Conservation (phyloP, 2,113 vertebrate species). For the Mesoclemmys tuberculata region DNA sequence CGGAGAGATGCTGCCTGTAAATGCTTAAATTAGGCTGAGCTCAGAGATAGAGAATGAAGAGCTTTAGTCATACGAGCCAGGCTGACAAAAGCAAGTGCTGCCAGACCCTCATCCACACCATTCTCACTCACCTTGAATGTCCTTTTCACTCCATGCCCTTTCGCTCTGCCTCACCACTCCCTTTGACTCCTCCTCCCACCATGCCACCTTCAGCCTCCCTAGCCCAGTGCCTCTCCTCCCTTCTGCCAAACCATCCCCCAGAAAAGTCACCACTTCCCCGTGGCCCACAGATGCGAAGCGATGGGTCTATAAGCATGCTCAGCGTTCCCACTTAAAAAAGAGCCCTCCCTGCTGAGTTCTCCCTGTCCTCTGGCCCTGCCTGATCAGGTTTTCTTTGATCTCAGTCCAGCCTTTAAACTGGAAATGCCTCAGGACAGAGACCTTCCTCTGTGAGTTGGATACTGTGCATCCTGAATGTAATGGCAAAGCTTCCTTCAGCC, state of each 20-base stretch:
- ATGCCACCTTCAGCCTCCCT: accelerated
- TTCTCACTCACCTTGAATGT: background rate
- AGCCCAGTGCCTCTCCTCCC: background rate
- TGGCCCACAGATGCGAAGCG: background rate
- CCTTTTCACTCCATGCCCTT: accelerated
- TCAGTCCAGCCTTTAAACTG: background rate
- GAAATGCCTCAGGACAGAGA: background rate
- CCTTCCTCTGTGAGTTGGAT: background rate
- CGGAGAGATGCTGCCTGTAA: background rate
- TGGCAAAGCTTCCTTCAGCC: accelerated
- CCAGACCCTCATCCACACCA: conserved; percentile 14
- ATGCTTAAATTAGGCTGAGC: background rate
- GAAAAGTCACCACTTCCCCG: background rate
- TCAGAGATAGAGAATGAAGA: background rate
- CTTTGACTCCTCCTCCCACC: background rate
- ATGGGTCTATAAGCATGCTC: background rate
- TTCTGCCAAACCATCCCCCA: background rate
- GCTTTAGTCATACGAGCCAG: background rate
- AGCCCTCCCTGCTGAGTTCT: background rate
- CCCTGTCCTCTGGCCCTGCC: background rate
- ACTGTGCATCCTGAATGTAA: background rate
- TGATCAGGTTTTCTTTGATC: background rate
- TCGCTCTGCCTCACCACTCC: background rate
- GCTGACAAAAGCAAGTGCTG: conserved; percentile 56
- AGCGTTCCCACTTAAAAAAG: background rate